These are phyloP conservation scores for Gnatocerus cornutus DNA, from an alignment of 2,888 invertebrate genomes.

Conservation along the genomic window DNA sequence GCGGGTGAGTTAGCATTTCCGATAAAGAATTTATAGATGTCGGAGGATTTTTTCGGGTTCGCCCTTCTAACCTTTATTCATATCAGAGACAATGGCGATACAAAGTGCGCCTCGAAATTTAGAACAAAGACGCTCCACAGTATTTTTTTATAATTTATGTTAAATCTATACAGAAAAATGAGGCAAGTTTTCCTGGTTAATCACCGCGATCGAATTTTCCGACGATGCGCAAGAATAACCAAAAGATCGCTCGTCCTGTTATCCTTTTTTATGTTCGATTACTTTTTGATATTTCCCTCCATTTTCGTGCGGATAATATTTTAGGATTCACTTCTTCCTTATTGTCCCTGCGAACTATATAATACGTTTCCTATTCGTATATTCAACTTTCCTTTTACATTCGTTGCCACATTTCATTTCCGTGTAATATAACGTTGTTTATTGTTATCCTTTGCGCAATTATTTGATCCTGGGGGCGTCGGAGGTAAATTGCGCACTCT, in stretches of 20 bases:
- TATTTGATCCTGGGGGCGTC: constrained; percentile 3
- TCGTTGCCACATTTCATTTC: constrained; percentile 27
- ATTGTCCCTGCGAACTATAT: constrained; percentile 16
- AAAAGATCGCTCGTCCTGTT: neutral
- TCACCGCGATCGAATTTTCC: constrained; percentile 8
- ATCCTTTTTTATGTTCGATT: constrained; percentile 12
- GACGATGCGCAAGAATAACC: constrained; percentile 2
- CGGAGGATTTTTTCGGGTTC: constrained; percentile 27
- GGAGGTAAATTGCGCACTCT: neutral
- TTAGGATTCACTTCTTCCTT: constrained; percentile 20
- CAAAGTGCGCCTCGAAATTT: constrained; percentile 1
- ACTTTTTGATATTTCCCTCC: constrained; percentile 10
- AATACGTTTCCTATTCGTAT: constrained; percentile 13
- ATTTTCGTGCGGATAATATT: constrained; percentile 12
- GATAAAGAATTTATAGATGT: constrained; percentile 49
- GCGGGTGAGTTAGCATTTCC: constrained; percentile 48
- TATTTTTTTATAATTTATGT: constrained; percentile 5
- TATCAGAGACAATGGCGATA: constrained; percentile 35
- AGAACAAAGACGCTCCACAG: neutral
- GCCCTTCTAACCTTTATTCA: constrained; percentile 25
- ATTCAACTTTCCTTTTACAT: constrained; percentile 22
- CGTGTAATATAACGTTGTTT: constrained; percentile 23
- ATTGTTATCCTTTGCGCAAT: neutral
- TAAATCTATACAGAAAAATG: neutral
- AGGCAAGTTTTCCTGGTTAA: no score